These are phyloP conservation scores for Trissolcus japonicus DNA, from an alignment of 2,888 invertebrate species.

Conservation along the genomic window DNA sequence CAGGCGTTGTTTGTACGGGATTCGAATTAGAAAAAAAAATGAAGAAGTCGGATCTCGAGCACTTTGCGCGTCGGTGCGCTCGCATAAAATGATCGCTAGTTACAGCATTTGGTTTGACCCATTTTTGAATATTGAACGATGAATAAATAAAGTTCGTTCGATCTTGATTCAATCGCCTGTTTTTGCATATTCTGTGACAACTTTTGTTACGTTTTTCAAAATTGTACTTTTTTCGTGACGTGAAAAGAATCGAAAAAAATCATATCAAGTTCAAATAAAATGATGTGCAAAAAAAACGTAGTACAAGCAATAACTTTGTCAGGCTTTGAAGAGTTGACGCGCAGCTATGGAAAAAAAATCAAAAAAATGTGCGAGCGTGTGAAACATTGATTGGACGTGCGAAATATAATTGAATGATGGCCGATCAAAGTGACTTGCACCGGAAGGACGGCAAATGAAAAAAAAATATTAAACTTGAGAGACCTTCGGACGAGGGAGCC, in stretches of 20 bases:
- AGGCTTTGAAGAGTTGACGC: slow-evolving; percentile 24
- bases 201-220: too few species aligned
- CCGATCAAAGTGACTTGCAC: slow-evolving; percentile 35
- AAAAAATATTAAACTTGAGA: slow-evolving; percentile 16
- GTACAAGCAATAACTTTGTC: neutral
- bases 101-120: neutral
- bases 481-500: slow-evolving; percentile 34
- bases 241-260: too few species aligned
- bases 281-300: too few species aligned
- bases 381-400: slow-evolving; percentile 24
- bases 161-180: too few species aligned
- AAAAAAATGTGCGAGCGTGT: slow-evolving; percentile 14
- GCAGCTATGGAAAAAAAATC: slow-evolving; percentile 6
- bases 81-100: too few species aligned
- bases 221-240: too few species aligned
- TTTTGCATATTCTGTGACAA: too few species aligned
- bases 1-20: neutral
- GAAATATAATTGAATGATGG: slow-evolving; percentile 33
- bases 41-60: too few species aligned
- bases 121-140: slow-evolving; percentile 8
- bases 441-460: slow-evolving; percentile 44
- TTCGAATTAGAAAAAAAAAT: too few species aligned
- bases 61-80: too few species aligned
- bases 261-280: too few species aligned
- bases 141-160: too few species aligned